Evolutionary conservation across 92 coral and sea anemone genomes (phyloP).

Genomic region (Heliopora coerulea): DNA sequence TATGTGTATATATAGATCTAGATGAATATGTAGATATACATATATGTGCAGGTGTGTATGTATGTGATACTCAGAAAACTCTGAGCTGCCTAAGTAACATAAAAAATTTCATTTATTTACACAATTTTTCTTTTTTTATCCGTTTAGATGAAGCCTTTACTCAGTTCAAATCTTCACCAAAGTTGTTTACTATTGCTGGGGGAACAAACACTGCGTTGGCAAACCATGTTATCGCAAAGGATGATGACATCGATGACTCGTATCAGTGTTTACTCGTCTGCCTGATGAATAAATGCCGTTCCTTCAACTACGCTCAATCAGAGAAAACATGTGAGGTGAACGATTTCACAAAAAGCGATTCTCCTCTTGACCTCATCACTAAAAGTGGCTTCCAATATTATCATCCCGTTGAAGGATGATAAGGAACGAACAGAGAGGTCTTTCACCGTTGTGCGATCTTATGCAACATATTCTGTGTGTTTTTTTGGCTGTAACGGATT

Average conservation of each 20-base stretch:
- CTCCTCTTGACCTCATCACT: conserved; percentile 3
- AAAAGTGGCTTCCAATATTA: conserved; percentile 23
- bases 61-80: too few species aligned
- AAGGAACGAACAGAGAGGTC: too few species aligned
- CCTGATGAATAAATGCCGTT: conserved; percentile 28
- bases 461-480: too few species aligned
- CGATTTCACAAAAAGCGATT: conserved; percentile 6
- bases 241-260: conserved; percentile 16
- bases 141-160: conserved; percentile 8
- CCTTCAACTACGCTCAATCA: background rate
- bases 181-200: background rate
- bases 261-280: conserved; percentile 15
- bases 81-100: too few species aligned
- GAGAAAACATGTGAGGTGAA: conserved; percentile 20
- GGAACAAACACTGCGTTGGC: conserved; percentile 26
- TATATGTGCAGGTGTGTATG: too few species aligned
- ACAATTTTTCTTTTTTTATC: too few species aligned
- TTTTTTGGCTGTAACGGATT: too few species aligned
- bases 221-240: conserved; percentile 3
- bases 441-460: too few species aligned
- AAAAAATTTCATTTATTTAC: too few species aligned
- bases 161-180: background rate
- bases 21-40: too few species aligned
- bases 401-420: too few species aligned
- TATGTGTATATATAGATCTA: too few species aligned